phyloP scores from a whole-genome alignment of 2,797 vertebrate genomes.

The Lutjanus argentimaculatus region DNA sequence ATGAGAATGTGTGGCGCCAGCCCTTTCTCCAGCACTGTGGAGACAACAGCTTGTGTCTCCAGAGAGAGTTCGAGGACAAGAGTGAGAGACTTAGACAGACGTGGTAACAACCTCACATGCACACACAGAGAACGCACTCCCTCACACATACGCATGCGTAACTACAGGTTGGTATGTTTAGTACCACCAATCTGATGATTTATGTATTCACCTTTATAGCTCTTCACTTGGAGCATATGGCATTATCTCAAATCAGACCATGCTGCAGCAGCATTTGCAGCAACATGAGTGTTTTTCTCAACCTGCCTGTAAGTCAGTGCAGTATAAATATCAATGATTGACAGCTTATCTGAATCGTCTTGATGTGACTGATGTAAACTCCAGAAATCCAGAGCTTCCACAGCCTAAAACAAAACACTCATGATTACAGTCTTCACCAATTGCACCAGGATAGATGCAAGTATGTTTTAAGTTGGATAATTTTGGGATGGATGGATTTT shows the following conservation, averaged over 20 bases:
- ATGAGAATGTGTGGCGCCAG: no score
- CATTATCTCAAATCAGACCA: not conserved
- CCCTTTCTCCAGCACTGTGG: no score
- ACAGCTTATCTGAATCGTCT: conserved; percentile 5
- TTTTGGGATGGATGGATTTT: no score
- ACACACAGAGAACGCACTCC: not conserved
- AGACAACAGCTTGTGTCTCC: conserved; percentile 4
- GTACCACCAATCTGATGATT: not conserved
- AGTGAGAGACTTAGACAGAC: not conserved
- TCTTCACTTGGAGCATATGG: not conserved
- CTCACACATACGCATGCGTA: no score
- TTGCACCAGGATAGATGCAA: not conserved
- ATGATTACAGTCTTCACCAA: not conserved
- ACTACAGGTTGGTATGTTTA: not conserved
- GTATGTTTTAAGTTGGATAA: not conserved
- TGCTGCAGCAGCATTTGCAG: not conserved
- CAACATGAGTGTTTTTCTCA: not conserved
- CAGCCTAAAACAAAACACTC: conserved; percentile 3
- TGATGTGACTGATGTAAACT: conserved; percentile 44
- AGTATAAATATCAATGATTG: conserved; percentile 24
- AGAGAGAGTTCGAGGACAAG: not conserved
- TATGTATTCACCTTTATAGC: not conserved
- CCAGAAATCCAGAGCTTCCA: conserved; percentile 3
- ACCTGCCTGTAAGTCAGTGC: not conserved
- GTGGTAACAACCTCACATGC: no score